Evolutionary conservation across 53 echinoderm and acorn worm species (phyloP), one percentile per base, ranked within the genome.

Genomic region (Hippasteria phrygiana): DNA sequence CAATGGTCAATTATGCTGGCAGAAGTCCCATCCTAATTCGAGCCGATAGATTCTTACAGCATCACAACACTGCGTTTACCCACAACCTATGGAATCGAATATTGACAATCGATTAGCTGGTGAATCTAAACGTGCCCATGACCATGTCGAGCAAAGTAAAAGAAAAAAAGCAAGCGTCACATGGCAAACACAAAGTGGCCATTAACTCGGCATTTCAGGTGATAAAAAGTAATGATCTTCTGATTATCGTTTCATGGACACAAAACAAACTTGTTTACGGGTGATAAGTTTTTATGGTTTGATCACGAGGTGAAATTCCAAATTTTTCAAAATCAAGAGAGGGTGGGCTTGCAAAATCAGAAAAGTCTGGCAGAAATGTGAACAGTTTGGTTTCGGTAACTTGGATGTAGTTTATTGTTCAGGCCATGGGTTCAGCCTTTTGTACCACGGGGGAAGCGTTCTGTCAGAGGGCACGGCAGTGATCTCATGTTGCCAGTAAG

Each of bases 401-500:
- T n/a, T n/a, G n/a, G n/a, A n/a, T n/a, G n/a, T n/a, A n/a, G n/a
- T 5, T 37, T 1, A 7, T 17, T 36, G 13, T 37, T 37, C 6
- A 26, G 26, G 2, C 37, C 10, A 1, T 10, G 17, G 35, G 3
- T 7, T 10, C 22, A 33, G 14, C 37, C 10, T 16, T 33, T 67
- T 65, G 28, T 4, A 45, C 46, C 11, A 11, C 26, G 3, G 26
- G 26, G n/a, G 26, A 59, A 59, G n/a, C 59, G n/a, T 59, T 59
- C 26, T 17, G n/a, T 71, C 13, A 46, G 20, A 76, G 51, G 50
- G 50, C 54, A 50, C 17, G 31, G 51, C 17, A 11, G 54, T 76
- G 76, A 76, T 50, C 50, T 76, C 76, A 76, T 48, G 31, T 17
- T 16, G 50, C 47, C 54, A 53, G 76, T 76, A 76, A 76, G 51